Conservation (phyloP, 2,113 vertebrate genomes). For the Tychaedon coryphoeus region DNA sequence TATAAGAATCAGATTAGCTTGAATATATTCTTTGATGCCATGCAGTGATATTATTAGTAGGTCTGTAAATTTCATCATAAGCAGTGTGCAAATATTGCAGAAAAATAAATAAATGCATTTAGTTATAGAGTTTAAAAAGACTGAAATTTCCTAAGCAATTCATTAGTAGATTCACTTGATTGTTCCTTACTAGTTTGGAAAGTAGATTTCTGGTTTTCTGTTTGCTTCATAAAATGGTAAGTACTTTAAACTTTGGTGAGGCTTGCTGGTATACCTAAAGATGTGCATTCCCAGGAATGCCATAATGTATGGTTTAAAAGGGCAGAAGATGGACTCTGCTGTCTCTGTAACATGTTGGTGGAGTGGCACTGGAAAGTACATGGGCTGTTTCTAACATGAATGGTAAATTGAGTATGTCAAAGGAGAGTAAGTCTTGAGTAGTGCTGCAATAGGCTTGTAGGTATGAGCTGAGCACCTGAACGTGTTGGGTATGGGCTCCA, state of each 20-base stretch:
- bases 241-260: background rate
- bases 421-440: background rate
- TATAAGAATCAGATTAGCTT: background rate
- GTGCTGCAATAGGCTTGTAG: background rate
- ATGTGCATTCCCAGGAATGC: background rate
- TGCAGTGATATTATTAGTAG: background rate
- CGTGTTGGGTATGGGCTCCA: background rate
- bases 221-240: slow-evolving; percentile 4
- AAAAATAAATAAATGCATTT: background rate
- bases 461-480: background rate
- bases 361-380: background rate
- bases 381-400: background rate
- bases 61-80: slow-evolving; percentile 10
- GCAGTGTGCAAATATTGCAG: background rate
- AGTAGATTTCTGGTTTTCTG: background rate
- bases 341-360: background rate
- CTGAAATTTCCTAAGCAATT: background rate
- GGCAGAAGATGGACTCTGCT: background rate
- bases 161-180: background rate
- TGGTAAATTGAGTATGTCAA: background rate
- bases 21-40: background rate
- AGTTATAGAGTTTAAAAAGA: background rate
- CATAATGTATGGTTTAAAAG: background rate
- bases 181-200: background rate
- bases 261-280: background rate